These are phyloP conservation scores for Myodes glareolus DNA, from an alignment of 2,113 vertebrate species.

Conservation along the genomic window DNA sequence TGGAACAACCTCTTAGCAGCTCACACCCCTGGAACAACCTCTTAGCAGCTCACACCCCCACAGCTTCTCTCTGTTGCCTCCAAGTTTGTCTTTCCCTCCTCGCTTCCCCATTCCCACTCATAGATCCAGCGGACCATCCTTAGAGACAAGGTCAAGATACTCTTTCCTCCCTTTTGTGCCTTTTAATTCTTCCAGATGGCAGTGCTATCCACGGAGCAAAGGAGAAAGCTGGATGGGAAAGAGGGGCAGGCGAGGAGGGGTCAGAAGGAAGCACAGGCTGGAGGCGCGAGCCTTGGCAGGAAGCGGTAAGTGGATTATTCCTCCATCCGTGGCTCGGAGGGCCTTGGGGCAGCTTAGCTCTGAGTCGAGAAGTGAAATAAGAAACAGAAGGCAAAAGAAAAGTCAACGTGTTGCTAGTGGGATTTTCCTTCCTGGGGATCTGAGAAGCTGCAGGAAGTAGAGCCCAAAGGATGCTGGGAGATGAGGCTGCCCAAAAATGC, in stretches of 20 bases:
- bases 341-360: not conserved
- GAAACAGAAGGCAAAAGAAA: slow-evolving; percentile 32
- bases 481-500: not conserved
- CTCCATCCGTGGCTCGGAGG: not conserved
- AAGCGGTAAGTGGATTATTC: not conserved
- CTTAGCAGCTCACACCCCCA: not conserved
- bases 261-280: not conserved
- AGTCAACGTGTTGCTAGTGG: not conserved
- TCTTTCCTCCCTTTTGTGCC: not conserved
- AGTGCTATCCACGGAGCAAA: not conserved
- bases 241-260: not conserved
- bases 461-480: not conserved
- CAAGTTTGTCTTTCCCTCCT: not conserved
- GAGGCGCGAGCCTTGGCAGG: not conserved
- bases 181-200: not conserved
- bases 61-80: not conserved
- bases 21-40: not conserved
- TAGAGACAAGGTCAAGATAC: not conserved
- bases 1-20: not conserved
- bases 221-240: not conserved
- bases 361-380: slow-evolving; percentile 38
- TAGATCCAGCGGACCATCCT: not conserved
- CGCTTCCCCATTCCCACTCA: not conserved
- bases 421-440: slow-evolving; percentile 43
- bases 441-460: not conserved